phyloP scores from a whole-genome alignment of 2,797 vertebrate genomes.

The Bradypodion ventrale region DNA sequence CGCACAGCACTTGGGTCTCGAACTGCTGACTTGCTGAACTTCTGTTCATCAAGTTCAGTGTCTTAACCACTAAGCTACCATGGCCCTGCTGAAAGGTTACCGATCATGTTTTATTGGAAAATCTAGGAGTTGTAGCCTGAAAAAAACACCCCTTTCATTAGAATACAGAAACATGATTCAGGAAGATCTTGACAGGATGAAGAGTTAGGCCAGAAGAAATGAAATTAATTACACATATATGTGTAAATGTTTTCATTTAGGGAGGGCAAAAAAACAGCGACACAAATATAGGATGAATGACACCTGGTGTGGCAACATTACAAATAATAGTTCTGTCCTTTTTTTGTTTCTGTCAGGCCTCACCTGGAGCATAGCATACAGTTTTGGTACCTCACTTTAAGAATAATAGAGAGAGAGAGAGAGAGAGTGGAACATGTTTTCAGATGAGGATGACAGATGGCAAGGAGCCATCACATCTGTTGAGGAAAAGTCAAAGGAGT shows the following conservation, averaged over 20 bases:
- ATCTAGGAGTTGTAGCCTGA: too few relatives aligned
- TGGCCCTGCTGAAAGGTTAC: too few relatives aligned
- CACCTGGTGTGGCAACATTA: neutral
- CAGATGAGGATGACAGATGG: neutral
- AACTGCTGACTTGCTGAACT: too few relatives aligned
- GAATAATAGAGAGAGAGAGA: too few relatives aligned
- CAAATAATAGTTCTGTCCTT: neutral
- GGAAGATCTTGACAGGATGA: neutral
- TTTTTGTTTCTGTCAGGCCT: neutral
- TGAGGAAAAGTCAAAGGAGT: neutral
- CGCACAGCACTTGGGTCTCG: too few relatives aligned
- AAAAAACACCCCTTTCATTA: neutral
- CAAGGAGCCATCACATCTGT: neutral
- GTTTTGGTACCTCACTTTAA: neutral
- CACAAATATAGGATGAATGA: too few relatives aligned
- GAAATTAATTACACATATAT: neutral
- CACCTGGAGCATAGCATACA: neutral
- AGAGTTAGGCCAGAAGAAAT: neutral
- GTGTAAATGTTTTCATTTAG: neutral
- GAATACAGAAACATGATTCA: neutral
- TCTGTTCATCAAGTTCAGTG: too few relatives aligned
- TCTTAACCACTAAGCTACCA: too few relatives aligned
- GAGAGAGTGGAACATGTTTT: neutral
- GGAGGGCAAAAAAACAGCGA: too few relatives aligned
- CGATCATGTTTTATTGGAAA: too few relatives aligned